Evolutionary conservation across 2,113 vertebrate genomes (phyloP).

Genomic region (Ochotona curzoniae): DNA sequence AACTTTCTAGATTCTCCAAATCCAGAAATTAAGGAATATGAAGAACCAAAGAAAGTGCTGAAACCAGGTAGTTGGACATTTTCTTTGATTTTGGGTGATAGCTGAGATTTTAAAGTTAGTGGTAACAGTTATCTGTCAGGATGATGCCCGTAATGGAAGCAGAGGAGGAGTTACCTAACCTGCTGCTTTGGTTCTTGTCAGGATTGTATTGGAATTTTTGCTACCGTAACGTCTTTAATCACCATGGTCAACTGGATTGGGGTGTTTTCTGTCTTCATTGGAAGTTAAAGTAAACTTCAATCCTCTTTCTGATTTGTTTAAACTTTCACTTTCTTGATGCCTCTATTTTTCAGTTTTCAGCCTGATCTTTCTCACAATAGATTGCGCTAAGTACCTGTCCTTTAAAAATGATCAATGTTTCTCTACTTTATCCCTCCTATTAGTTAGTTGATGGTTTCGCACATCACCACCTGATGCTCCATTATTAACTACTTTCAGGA

Average conservation of each 20-base stretch:
- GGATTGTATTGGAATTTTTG: constrained; percentile 51
- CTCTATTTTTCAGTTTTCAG: constrained; percentile 18
- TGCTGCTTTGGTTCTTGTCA: background rate
- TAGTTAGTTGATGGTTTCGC: constrained; percentile 10
- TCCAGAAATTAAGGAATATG: constrained; percentile 84
- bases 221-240: background rate
- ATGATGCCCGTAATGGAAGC: background rate
- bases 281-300: background rate
- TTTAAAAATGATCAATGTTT: background rate
- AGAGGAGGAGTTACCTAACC: background rate
- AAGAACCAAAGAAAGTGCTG: constrained; percentile 81
- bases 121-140: background rate
- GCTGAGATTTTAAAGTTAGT: constrained; percentile 18
- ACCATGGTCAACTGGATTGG: constrained; percentile 4
- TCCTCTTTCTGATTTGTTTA: too few relatives aligned
- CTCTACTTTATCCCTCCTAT: background rate
- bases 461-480: background rate
- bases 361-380: background rate
- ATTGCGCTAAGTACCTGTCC: background rate
- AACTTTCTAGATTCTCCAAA: constrained; percentile 83
- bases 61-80: constrained; percentile 84
- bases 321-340: background rate
- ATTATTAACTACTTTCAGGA: background rate
- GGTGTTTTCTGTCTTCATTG: background rate
- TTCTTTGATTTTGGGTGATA: constrained; percentile 29